A percentile compares a stretch with the other conserved stretches of the same genome.
These are phyloP conservation scores for Ochotona curzoniae DNA, from an alignment of 2,113 vertebrate genomes.

Conservation along the genomic window DNA sequence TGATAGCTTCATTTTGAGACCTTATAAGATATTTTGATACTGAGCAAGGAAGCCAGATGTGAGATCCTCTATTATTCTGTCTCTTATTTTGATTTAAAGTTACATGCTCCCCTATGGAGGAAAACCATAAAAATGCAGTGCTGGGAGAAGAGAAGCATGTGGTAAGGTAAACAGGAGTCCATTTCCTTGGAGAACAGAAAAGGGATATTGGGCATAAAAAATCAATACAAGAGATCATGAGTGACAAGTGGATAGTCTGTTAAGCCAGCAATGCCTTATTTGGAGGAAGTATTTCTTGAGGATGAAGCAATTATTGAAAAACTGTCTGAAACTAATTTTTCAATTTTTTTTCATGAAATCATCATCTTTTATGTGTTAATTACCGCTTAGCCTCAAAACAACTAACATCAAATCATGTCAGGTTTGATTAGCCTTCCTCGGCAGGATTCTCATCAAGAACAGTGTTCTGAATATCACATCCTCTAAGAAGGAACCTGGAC, in stretches of 20 bases:
- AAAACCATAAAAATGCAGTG: slow-evolving; percentile 63
- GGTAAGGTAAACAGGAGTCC: slow-evolving; percentile 41
- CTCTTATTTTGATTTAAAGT: slow-evolving; percentile 82
- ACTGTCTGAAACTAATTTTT: slow-evolving; percentile 76
- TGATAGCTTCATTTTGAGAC: slow-evolving; percentile 78
- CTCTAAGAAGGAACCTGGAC: neutral
- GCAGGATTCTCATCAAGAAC: slow-evolving; percentile 72
- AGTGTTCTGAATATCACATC: slow-evolving; percentile 68
- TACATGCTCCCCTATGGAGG: slow-evolving; percentile 58
- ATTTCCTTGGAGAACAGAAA: slow-evolving; percentile 56
- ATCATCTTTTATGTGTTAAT: slow-evolving; percentile 87
- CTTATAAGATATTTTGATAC: slow-evolving; percentile 77
- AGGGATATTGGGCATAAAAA: slow-evolving; percentile 39
- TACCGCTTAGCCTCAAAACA: slow-evolving; percentile 85
- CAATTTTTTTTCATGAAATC: slow-evolving; percentile 82
- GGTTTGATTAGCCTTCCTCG: slow-evolving; percentile 85
- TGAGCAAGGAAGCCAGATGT: slow-evolving; percentile 72
- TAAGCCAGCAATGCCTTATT: slow-evolving; percentile 71
- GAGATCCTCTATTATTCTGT: slow-evolving; percentile 71
- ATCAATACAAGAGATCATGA: slow-evolving; percentile 71
- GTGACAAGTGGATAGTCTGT: slow-evolving; percentile 74
- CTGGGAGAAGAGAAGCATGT: slow-evolving; percentile 45
- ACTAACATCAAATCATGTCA: slow-evolving; percentile 84
- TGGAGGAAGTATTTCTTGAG: slow-evolving; percentile 77
- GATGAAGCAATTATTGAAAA: slow-evolving; percentile 75